These are phyloP conservation scores for Bombus superbus DNA, from an alignment of 1,140 invertebrate genomes.

Conservation along the genomic window DNA sequence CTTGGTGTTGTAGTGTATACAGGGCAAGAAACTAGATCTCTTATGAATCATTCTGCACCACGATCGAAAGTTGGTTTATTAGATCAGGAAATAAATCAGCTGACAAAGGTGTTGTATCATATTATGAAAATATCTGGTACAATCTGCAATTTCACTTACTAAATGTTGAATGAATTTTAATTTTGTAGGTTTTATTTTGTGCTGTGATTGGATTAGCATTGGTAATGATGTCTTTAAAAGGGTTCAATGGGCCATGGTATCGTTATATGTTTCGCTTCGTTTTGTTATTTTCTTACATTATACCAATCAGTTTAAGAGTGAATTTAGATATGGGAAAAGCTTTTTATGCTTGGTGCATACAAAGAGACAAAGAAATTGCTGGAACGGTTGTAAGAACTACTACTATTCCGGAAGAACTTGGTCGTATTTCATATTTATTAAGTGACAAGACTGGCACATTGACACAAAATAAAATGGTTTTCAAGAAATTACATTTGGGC, in stretches of 20 bases:
- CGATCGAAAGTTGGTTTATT: constrained; percentile 97
- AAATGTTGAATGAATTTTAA: constrained; percentile 4
- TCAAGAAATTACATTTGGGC: constrained; percentile 96
- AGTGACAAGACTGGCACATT: constrained; percentile 99
- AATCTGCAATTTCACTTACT: background rate
- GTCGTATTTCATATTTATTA: constrained; percentile 96
- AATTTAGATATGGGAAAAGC: constrained; percentile 99
- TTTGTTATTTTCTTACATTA: constrained; percentile 99
- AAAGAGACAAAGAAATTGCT: constrained; percentile 95
- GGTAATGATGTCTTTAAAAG: constrained; percentile 97
- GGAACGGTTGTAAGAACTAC: constrained; percentile 99
- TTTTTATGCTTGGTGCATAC: constrained; percentile 98
- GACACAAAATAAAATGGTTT: constrained; percentile 99
- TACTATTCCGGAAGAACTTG: constrained; percentile 99
- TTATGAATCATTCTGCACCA: constrained; percentile 99
- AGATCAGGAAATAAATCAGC: constrained; percentile 97
- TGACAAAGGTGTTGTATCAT: constrained; percentile 89
- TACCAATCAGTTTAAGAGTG: constrained; percentile 98
- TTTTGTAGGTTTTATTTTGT: constrained; percentile 90
- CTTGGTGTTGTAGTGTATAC: constrained; percentile 98
- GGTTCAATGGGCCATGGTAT: constrained; percentile 98
- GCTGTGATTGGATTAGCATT: constrained; percentile 95
- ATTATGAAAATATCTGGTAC: constrained; percentile 25
- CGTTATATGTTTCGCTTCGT: constrained; percentile 98
- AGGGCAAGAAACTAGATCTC: constrained; percentile 96